These are phyloP conservation scores for Daboia siamensis DNA, from an alignment of 2,113 vertebrate genomes.

Conservation along the genomic window DNA sequence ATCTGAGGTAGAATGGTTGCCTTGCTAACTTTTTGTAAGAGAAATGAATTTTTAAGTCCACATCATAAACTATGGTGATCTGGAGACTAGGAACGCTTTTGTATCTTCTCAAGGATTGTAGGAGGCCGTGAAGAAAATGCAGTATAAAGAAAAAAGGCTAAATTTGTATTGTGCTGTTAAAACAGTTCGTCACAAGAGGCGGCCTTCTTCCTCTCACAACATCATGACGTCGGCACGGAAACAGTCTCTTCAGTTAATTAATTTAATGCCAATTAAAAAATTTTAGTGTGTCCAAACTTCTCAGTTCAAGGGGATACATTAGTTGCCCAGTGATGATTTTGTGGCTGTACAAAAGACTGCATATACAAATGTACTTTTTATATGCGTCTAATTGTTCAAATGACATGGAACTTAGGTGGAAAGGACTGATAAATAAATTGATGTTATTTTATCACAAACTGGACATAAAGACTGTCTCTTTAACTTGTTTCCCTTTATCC, in stretches of 20 bases:
- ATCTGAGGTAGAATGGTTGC: not conserved
- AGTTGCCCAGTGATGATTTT: not conserved
- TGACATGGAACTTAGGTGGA: not conserved
- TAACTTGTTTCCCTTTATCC: too few relatives aligned
- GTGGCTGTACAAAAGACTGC: not conserved
- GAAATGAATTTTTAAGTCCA: not conserved
- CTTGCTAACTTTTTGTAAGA: not conserved
- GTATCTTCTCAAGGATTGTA: not conserved
- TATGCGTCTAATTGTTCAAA: not conserved
- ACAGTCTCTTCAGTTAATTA: not conserved
- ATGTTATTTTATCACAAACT: too few relatives aligned
- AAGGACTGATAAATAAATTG: too few relatives aligned
- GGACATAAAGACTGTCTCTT: too few relatives aligned
- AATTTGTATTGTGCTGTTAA: not conserved
- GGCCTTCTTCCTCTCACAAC: not conserved
- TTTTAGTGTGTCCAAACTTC: not conserved
- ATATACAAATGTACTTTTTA: not conserved
- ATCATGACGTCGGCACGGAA: not conserved
- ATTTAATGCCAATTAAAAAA: not conserved
- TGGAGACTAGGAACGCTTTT: not conserved
- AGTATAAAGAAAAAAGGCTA: not conserved
- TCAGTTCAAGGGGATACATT: not conserved
- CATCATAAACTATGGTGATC: not conserved
- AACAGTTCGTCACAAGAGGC: not conserved
- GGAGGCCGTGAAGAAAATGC: not conserved